Percentiles rank a stretch among this genome's conserved stretches.
phyloP scores from a whole-genome alignment of 2,113 vertebrate species.

The Tamias sibiricus region DNA sequence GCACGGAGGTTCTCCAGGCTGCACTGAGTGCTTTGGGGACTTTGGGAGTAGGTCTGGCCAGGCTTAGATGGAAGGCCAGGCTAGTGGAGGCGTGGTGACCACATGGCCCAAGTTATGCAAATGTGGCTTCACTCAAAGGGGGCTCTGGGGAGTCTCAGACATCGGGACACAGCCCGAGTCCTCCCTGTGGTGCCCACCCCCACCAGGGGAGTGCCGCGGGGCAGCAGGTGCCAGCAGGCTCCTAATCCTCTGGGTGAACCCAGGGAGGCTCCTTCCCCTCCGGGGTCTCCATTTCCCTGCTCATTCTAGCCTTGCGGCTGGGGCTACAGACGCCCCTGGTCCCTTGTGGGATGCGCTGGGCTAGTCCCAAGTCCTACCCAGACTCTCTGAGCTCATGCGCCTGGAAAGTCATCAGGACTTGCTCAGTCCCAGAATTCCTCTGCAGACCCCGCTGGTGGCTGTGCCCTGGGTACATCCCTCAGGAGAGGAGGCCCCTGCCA shows the following conservation, averaged over 20 bases:
- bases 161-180: neutral
- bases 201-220: neutral
- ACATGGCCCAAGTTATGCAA: neutral
- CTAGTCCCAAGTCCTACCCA: neutral
- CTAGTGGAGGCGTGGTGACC: neutral
- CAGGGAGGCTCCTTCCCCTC: neutral
- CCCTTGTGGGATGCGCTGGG: neutral
- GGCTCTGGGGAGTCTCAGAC: neutral
- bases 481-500: neutral
- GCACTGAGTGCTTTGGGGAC: neutral
- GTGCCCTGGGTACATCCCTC: neutral
- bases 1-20: neutral
- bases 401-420: neutral
- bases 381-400: neutral
- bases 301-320: neutral
- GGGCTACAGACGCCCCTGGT: neutral
- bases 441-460: rapidly evolving
- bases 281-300: neutral
- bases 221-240: neutral
- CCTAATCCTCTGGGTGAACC: neutral
- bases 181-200: neutral
- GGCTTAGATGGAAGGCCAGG: neutral
- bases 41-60: neutral
- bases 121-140: neutral
- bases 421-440: rapidly evolving